phyloP scores from a whole-genome alignment of 1,140 invertebrate species.

The Listronotus bonariensis region DNA sequence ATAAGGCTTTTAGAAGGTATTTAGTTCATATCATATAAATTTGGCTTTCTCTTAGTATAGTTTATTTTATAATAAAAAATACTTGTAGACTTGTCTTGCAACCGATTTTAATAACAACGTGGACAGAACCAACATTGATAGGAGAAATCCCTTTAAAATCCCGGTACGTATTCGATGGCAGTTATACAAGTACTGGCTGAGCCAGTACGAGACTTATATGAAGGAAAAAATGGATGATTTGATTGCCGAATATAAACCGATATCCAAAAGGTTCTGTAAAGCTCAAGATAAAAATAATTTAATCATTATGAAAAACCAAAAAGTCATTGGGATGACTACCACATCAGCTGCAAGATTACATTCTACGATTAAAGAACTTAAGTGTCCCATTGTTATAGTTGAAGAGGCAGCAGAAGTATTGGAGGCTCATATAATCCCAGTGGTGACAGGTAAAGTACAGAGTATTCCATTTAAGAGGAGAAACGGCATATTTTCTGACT shows the following conservation, averaged over 20 bases:
- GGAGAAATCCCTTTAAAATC: not conserved
- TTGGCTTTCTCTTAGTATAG: too few relatives aligned
- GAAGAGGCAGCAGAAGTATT: too few relatives aligned
- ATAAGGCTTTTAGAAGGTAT: too few relatives aligned
- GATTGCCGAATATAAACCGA: constrained; percentile 51
- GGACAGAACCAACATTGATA: not conserved
- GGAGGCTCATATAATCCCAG: too few relatives aligned
- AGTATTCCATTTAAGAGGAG: too few relatives aligned
- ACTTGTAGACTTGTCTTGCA: not conserved
- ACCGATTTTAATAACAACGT: not conserved
- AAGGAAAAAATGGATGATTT: constrained; percentile 41
- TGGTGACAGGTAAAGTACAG: too few relatives aligned
- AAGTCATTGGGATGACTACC: constrained; percentile 77
- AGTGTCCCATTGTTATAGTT: constrained; percentile 30
- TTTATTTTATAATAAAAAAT: too few relatives aligned
- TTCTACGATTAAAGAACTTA: constrained; percentile 63
- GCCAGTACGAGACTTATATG: constrained; percentile 49
- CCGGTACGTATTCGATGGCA: constrained; percentile 45
- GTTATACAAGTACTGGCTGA: constrained; percentile 52
- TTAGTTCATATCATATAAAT: too few relatives aligned
- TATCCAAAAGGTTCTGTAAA: constrained; percentile 50
- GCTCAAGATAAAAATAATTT: constrained; percentile 49
- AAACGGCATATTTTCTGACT: too few relatives aligned
- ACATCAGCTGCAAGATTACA: constrained; percentile 71
- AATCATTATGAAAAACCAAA: constrained; percentile 50